Conservation (phyloP, 2,797 vertebrate species). For the Anguilla obscura region DNA sequence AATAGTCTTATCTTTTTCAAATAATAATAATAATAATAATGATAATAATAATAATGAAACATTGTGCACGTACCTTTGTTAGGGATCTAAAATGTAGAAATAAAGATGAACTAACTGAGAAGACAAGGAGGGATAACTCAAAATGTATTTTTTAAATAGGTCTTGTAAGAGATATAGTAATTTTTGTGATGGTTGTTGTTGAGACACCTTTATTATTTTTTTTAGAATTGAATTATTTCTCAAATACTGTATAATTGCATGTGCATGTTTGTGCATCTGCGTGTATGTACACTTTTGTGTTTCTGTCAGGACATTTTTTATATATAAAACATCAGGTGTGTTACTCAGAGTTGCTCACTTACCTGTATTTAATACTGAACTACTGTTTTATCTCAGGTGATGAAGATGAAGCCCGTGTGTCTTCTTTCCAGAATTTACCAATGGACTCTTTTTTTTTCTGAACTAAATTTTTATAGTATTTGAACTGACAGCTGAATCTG, state of each 20-base stretch:
- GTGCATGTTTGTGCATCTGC: background rate
- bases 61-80: no score
- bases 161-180: background rate
- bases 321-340: conserved; percentile 16
- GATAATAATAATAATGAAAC: background rate
- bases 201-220: background rate
- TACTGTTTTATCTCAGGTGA: conserved; percentile 38
- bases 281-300: background rate
- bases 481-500: conserved; percentile 99
- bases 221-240: background rate
- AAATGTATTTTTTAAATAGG: background rate
- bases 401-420: conserved; percentile 45
- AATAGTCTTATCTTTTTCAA: background rate
- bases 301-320: conserved; percentile 49
- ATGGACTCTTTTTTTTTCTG: conserved; percentile 53
- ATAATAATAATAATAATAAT: background rate
- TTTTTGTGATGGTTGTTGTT: background rate
- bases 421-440: conserved; percentile 38
- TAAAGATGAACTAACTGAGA: background rate
- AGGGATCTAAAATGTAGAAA: no score
- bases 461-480: conserved; percentile 97
- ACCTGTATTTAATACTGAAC: conserved; percentile 34
- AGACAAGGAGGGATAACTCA: no score
- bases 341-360: conserved; percentile 32
- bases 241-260: background rate